Percentiles rank a stretch among this genome's conserved stretches.
phyloP scores from a whole-genome alignment of 2,113 vertebrate species.

The Patagioenas fasciata region DNA sequence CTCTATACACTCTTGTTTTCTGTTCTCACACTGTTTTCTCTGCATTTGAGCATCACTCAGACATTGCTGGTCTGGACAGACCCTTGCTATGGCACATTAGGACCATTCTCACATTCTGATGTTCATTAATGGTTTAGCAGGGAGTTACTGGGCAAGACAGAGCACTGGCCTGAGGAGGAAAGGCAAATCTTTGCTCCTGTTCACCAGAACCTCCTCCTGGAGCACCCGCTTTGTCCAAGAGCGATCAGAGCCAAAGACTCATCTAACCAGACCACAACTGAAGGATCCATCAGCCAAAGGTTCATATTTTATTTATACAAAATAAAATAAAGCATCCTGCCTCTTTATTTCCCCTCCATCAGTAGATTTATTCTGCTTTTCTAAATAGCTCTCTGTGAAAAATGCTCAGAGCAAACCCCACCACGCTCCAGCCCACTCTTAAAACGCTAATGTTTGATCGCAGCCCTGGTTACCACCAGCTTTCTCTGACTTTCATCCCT shows the following conservation, averaged over 20 bases:
- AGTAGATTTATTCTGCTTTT: neutral
- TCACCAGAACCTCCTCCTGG: neutral
- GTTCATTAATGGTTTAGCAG: neutral
- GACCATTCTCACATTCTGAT: neutral
- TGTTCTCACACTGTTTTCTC: neutral
- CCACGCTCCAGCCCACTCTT: fast-evolving
- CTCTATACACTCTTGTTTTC: neutral
- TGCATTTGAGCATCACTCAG: neutral
- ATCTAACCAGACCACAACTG: neutral
- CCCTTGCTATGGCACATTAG: neutral
- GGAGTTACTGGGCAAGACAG: neutral
- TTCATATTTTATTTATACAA: neutral
- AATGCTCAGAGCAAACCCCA: neutral
- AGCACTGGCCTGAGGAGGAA: neutral
- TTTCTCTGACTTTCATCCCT: neutral
- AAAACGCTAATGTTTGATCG: neutral
- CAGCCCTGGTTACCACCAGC: neutral
- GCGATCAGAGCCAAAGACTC: neutral
- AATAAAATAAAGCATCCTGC: neutral
- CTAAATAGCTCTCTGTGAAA: neutral
- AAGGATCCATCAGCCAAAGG: neutral
- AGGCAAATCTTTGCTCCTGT: neutral
- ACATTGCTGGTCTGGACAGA: neutral
- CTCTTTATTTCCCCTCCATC: no score
- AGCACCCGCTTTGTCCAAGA: neutral